phyloP scores from a whole-genome alignment of 2,797 vertebrate genomes.

The Rhabdophis nuchalis region DNA sequence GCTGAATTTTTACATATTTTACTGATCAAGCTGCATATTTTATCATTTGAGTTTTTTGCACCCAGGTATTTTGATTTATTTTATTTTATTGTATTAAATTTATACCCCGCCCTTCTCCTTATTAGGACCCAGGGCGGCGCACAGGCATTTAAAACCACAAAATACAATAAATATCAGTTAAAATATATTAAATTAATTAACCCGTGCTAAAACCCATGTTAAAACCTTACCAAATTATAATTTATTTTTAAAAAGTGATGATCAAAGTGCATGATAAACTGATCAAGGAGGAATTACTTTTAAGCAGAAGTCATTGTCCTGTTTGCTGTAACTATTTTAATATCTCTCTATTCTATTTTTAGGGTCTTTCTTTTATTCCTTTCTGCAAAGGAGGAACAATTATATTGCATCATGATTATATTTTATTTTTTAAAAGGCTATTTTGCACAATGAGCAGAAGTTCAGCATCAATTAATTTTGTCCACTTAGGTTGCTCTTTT shows the following conservation, averaged over 20 bases:
- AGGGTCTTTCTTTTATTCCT: not conserved
- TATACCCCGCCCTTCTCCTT: no score
- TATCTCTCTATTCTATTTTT: constrained; percentile 5
- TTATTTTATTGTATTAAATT: no score
- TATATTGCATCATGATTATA: not conserved
- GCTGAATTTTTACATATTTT: constrained; percentile 20
- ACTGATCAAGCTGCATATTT: constrained; percentile 40
- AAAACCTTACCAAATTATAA: no score
- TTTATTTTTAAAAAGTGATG: no score
- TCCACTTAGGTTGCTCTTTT: not conserved
- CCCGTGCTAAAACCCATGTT: no score
- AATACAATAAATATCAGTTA: no score
- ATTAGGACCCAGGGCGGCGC: no score
- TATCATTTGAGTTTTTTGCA: constrained; percentile 28
- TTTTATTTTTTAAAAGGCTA: not conserved
- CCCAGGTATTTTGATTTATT: constrained; percentile 10
- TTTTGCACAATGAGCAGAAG: not conserved
- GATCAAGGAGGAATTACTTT: constrained; percentile 21
- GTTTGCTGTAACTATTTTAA: not conserved
- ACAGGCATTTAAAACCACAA: no score
- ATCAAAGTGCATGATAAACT: constrained; percentile 26
- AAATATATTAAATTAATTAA: no score
- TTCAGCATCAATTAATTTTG: not conserved
- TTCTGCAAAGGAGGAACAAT: constrained; percentile 5
- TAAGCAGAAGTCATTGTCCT: not conserved